A percentile compares a stretch with the other conserved stretches of the same genome.
Evolutionary conservation across 2,888 invertebrate species (phyloP).

Genomic region (Chirona hameri): DNA sequence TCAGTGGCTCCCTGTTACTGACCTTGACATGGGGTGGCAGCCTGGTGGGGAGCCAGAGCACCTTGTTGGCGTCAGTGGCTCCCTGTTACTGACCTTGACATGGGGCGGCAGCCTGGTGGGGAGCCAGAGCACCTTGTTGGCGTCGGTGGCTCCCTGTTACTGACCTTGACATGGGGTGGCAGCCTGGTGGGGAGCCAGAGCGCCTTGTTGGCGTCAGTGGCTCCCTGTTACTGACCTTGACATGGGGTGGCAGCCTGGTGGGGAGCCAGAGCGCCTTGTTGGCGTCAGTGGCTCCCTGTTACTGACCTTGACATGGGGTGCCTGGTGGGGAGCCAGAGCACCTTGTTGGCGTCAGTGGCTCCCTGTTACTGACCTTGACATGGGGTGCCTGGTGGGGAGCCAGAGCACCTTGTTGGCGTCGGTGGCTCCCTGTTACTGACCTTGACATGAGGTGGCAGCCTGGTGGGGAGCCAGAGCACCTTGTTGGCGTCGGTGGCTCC

Average conservation of each 20-base stretch:
- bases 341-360: too few relatives aligned
- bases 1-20: too few relatives aligned
- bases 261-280: too few relatives aligned
- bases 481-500: too few relatives aligned
- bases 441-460: not conserved
- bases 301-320: not conserved
- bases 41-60: too few relatives aligned
- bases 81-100: too few relatives aligned
- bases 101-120: not conserved
- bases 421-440: not conserved
- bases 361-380: too few relatives aligned
- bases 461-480: not conserved
- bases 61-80: too few relatives aligned
- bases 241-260: not conserved
- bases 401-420: too few relatives aligned
- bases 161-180: constrained; percentile 58
- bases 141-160: not conserved
- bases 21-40: not conserved
- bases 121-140: not conserved
- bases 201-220: too few relatives aligned
- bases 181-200: not conserved
- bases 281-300: too few relatives aligned
- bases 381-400: not conserved
- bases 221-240: too few relatives aligned
- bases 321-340: not conserved